phyloP scores from a whole-genome alignment of 2,797 vertebrate genomes.

The Urosaurus nigricauda region DNA sequence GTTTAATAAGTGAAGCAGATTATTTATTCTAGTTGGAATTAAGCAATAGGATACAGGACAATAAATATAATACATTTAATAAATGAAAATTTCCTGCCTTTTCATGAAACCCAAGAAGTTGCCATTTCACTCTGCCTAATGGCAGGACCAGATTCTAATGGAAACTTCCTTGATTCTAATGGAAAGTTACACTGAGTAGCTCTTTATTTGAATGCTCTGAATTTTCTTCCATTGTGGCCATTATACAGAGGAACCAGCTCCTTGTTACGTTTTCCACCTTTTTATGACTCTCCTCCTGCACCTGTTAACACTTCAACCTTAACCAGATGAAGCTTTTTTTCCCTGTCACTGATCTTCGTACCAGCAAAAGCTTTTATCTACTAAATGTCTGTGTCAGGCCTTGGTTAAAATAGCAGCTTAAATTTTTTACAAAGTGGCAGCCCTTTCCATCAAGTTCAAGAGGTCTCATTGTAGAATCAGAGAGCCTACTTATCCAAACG shows the following conservation, averaged over 20 bases:
- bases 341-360: slow-evolving; percentile 1
- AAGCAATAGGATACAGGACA: too few species aligned
- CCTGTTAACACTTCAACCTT: neutral
- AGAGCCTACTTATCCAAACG: neutral
- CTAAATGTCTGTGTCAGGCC: neutral
- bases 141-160: neutral
- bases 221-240: neutral
- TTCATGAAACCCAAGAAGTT: too few species aligned
- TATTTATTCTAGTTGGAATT: too few species aligned
- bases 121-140: neutral
- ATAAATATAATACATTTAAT: too few species aligned
- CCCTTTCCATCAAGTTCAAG: neutral
- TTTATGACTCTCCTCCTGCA: neutral
- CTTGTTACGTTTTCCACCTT: neutral
- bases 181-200: neutral
- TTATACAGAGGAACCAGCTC: neutral
- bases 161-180: neutral
- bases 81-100: too few species aligned
- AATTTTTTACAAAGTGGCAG: neutral
- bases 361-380: slow-evolving; percentile 2
- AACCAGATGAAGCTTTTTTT: neutral
- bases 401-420: neutral
- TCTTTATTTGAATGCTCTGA: neutral
- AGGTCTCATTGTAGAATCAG: neutral
- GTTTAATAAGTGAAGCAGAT: too few species aligned